A percentile compares a stretch with the other conserved stretches of the same genome.
These are phyloP conservation scores for Euwallacea fornicatus DNA, from an alignment of 1,140 invertebrate genomes.

Conservation along the genomic window DNA sequence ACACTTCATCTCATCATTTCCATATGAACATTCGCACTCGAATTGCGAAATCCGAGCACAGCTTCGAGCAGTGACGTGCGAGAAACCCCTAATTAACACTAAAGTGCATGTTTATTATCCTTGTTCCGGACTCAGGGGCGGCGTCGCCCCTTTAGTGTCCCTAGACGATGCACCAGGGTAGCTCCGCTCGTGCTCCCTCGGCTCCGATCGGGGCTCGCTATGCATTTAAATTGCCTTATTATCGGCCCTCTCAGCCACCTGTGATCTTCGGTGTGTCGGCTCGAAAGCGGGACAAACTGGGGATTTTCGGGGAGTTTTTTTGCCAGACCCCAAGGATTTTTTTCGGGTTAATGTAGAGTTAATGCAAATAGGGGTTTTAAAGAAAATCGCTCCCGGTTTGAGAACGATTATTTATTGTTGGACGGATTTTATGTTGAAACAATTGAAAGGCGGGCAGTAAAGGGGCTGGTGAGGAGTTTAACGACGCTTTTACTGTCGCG, in stretches of 20 bases:
- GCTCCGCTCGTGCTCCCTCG: slow-evolving; percentile 43
- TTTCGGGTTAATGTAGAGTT: too few species aligned
- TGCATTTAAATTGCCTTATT: slow-evolving; percentile 51
- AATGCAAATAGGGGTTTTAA: too few species aligned
- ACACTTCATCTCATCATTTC: background rate
- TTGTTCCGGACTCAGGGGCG: background rate
- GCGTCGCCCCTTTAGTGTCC: slow-evolving; percentile 9
- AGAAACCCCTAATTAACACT: slow-evolving; percentile 14
- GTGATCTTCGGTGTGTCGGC: slow-evolving; percentile 40
- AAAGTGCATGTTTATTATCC: slow-evolving; percentile 20
- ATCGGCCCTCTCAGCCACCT: slow-evolving; percentile 46
- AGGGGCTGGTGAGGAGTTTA: too few species aligned
- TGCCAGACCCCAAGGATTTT: background rate
- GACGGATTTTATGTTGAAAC: too few species aligned
- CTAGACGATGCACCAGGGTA: slow-evolving; percentile 17
- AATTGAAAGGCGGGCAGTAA: too few species aligned
- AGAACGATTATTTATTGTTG: too few species aligned
- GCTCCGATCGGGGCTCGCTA: slow-evolving; percentile 45
- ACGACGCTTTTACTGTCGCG: too few species aligned
- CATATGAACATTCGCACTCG: background rate
- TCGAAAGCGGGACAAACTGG: slow-evolving; percentile 18
- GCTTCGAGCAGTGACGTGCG: background rate
- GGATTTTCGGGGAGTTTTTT: slow-evolving; percentile 7
- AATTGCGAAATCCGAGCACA: slow-evolving; percentile 1
- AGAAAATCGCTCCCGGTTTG: too few species aligned